Conservation (phyloP, 1,140 invertebrate genomes). For the Bombus balteatus region DNA sequence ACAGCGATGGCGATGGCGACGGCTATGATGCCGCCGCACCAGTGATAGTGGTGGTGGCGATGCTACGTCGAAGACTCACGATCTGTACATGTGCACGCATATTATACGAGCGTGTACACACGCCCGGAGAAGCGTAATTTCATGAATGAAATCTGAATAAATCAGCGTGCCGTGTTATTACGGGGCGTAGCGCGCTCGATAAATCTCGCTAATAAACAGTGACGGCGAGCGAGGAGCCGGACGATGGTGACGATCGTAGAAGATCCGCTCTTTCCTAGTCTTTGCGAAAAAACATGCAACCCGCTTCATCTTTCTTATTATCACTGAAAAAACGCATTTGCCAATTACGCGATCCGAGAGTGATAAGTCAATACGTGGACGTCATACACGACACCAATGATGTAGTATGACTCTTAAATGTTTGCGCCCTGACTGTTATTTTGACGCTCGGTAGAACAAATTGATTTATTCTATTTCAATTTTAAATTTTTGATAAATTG, state of each 20-base stretch:
- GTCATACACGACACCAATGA: neutral
- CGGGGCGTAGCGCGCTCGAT: constrained; percentile 43
- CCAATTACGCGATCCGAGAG: neutral
- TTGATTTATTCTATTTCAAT: neutral
- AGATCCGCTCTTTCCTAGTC: neutral
- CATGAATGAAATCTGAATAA: constrained; percentile 72
- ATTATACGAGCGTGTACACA: neutral
- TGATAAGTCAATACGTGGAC: neutral
- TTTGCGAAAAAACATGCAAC: too few relatives aligned
- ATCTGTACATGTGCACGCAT: neutral
- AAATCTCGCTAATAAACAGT: constrained; percentile 65
- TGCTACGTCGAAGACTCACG: neutral
- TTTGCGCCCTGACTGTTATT: neutral
- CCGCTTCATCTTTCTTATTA: neutral
- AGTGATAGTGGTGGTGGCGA: neutral
- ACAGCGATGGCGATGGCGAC: neutral
- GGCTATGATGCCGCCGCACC: neutral
- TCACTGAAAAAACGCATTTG: neutral
- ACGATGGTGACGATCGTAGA: neutral
- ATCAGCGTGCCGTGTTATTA: constrained; percentile 63
- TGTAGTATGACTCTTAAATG: neutral
- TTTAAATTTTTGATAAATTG: neutral
- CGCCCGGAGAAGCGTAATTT: constrained; percentile 50
- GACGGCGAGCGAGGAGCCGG: constrained; percentile 7
- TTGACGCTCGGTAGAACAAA: neutral